phyloP scores from a whole-genome alignment of 2,113 vertebrate species.

The Spheniscus mendiculus region DNA sequence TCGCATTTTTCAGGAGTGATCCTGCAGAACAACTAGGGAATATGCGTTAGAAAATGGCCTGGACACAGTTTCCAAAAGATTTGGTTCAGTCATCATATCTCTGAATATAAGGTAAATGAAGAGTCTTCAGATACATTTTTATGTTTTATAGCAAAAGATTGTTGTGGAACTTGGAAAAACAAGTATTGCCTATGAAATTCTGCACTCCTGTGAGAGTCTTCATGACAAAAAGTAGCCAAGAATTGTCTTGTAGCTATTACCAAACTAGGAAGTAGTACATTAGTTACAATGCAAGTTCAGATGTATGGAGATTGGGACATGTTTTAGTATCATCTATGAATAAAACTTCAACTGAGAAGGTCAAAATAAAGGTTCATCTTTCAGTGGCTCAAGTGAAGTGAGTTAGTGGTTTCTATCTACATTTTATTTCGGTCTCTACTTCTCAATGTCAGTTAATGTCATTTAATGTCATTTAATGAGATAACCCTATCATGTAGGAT shows the following conservation, averaged over 20 bases:
- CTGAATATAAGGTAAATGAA: neutral
- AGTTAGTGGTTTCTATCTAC: neutral
- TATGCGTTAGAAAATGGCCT: neutral
- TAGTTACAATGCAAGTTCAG: neutral
- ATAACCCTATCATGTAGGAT: neutral
- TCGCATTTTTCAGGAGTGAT: neutral
- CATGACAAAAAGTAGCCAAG: neutral
- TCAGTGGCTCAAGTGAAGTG: neutral
- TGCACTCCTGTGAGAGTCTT: neutral
- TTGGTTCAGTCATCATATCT: neutral
- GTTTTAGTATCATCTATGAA: neutral
- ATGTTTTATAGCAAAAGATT: neutral
- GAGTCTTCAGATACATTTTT: neutral
- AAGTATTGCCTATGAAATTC: neutral
- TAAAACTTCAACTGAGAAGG: neutral
- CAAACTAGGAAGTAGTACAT: neutral
- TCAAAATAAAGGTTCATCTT: neutral
- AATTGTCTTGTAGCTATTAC: neutral
- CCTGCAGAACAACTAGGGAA: neutral
- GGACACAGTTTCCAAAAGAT: neutral
- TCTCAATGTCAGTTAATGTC: neutral
- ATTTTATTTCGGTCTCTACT: neutral
- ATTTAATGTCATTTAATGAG: neutral
- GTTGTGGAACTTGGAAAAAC: neutral
- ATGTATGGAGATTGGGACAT: neutral